These are phyloP conservation scores for Mechanitis messenoides DNA, from an alignment of 2,888 invertebrate genomes.

Conservation along the genomic window DNA sequence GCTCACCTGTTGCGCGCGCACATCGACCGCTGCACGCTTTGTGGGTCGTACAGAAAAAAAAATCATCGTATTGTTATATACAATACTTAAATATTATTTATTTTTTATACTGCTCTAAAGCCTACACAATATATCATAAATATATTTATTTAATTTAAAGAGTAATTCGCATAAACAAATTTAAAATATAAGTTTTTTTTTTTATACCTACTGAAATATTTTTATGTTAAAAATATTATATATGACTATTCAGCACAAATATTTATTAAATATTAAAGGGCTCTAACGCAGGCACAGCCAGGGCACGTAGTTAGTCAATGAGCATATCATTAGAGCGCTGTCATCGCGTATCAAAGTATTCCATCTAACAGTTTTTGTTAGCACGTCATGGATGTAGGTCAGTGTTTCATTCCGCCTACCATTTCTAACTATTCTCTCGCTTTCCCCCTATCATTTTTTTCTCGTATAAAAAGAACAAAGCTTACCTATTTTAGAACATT, in stretches of 20 bases:
- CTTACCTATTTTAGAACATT: too few species aligned
- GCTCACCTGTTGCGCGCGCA: constrained; percentile 74
- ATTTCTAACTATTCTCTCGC: constrained; percentile 21
- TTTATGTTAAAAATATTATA: too few species aligned
- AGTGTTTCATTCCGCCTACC: constrained; percentile 17
- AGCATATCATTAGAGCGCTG: neutral
- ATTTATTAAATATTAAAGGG: too few species aligned
- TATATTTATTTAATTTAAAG: too few species aligned
- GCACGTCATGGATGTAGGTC: constrained; percentile 17
- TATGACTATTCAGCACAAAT: too few species aligned
- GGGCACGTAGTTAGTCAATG: neutral
- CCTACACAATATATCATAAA: too few species aligned
- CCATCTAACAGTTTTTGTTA: constrained; percentile 2
- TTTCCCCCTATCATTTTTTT: constrained; percentile 6
- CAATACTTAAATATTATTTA: too few species aligned
- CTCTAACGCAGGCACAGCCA: neutral
- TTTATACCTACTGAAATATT: too few species aligned
- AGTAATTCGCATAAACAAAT: too few species aligned
- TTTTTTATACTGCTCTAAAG: too few species aligned
- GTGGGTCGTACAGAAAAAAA: constrained; percentile 37
- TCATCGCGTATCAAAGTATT: neutral
- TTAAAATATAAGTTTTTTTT: too few species aligned
- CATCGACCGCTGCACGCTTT: constrained; percentile 55
- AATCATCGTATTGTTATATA: neutral
- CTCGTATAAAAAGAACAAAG: too few species aligned